Evolutionary conservation across 1,140 invertebrate genomes (phyloP), one percentile per base, ranked within the genome.

Genomic region (Atopsyche davidsoni): DNA sequence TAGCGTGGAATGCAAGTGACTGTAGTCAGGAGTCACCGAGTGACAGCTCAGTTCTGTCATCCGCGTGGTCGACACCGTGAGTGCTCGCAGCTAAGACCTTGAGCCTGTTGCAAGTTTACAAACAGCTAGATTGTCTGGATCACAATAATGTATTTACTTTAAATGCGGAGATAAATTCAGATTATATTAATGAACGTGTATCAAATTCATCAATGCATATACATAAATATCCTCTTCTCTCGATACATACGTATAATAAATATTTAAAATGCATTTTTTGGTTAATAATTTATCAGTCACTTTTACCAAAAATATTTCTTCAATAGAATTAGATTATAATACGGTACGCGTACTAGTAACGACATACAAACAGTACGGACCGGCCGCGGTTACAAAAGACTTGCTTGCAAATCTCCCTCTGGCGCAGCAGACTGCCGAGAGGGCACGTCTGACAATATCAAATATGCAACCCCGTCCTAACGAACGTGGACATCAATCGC

Each of bases 51-150:
- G n/a, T n/a, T n/a, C n/a, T n/a, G n/a, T n/a, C n/a, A n/a, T n/a
- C n/a, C n/a, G n/a, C n/a, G n/a, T n/a, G n/a, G n/a, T n/a, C n/a
- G n/a, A n/a, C n/a, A n/a, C n/a, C n/a, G n/a, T n/a, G n/a, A n/a
- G n/a, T n/a, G n/a, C n/a, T n/a, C n/a, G n/a, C n/a, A n/a, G n/a
- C n/a, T n/a, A n/a, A n/a, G n/a, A n/a, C n/a, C n/a, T n/a, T 38
- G 17, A 18, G 17, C 17, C 34, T n/a, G 34, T 41, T 40, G 46
- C 28, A 49, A 22, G 25, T 52, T 48, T 49, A 57, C 50, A 52
- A 53, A 57, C 55, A 53, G 44, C 55, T 50, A 57, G 55, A 57
- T 53, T 57, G 55, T 57, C 55, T 47, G 25, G 50, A 53, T 57
- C 55, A 57, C 55, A 57, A 46, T 53, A 52, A 56, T 49, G 31